These are phyloP conservation scores for Cetonia aurata DNA, from an alignment of 2,888 invertebrate genomes.

Conservation along the genomic window DNA sequence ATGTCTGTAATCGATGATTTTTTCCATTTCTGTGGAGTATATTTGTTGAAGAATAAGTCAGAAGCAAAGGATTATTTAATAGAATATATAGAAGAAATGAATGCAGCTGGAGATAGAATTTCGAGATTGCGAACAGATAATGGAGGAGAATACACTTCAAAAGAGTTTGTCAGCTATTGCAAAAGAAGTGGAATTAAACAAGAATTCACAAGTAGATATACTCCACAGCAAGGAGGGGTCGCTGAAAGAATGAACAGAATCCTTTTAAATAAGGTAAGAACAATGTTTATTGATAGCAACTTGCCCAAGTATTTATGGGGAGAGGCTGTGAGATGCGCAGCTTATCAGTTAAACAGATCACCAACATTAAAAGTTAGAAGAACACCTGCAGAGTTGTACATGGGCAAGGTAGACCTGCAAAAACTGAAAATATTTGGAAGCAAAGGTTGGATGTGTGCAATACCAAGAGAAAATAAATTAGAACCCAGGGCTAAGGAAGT, in stretches of 20 bases:
- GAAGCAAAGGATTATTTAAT: neutral
- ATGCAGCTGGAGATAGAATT: neutral
- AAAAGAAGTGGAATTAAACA: neutral
- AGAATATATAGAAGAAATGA: constrained; percentile 3
- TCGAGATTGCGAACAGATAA: neutral
- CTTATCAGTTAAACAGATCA: too few relatives aligned
- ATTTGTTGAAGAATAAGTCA: constrained; percentile 2
- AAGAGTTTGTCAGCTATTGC: neutral
- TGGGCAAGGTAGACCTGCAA: too few relatives aligned
- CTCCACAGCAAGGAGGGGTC: constrained; percentile 29
- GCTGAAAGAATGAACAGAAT: constrained; percentile 39
- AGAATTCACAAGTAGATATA: neutral
- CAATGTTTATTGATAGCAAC: constrained; percentile 1
- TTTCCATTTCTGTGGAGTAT: neutral
- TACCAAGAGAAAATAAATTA: too few relatives aligned
- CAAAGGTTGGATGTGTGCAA: too few relatives aligned
- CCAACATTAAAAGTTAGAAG: too few relatives aligned
- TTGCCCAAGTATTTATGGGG: neutral
- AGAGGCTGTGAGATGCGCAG: neutral
- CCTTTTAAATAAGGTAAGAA: neutral
- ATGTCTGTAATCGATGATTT: neutral
- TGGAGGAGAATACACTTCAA: neutral
- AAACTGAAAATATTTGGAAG: too few relatives aligned
- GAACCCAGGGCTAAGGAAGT: too few relatives aligned
- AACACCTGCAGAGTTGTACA: too few relatives aligned